Evolutionary conservation across 2,113 vertebrate species (phyloP), one percentile per base, ranked within the genome.

Genomic region (Procavia capensis): DNA sequence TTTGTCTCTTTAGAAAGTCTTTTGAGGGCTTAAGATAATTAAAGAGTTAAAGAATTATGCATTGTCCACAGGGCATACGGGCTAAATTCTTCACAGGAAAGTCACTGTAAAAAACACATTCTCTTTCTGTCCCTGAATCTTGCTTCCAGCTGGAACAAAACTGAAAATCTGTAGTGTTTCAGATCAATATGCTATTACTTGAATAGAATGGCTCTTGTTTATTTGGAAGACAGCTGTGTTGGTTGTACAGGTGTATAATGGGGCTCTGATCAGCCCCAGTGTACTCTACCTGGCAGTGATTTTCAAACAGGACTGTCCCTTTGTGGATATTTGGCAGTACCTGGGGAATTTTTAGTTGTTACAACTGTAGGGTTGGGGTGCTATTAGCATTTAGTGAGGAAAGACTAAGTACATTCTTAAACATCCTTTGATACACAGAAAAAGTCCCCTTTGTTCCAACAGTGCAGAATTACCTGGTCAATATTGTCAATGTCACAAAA

Each of bases 21-120:
- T n/a, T 45, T 41, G 20, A 45, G 29, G 22, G 5, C 16, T 84
- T 93, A 27, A 76, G 43, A 85, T 10, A 66, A 41, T 81, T 75
- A 72, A 84, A 95, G 34, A 17, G 7, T n/a, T 80, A 27, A 85
- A 24, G 9, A 5, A 17, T 13, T 68, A 31, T 83, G 22, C 5
- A 54, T 91, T 78, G 66, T 45, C 45, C 22, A 0, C 68, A 57
- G 13, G 36, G 5, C 80, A 39, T 89, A 64, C 34, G 27, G 91
- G 63, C 84, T 57, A 87, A 85, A 74, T 27, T 95, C 70, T 95
- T 92, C 39, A 31, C 3, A n/a, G n/a, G 22, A 64, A 36, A 82
- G 57, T 88, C 63, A 57, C 31, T 34, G 14, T 66, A 64, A 66
- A 36, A 36, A 20, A 41, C 14, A 59, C 66, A 70, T 81, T 81